Percentiles rank a stretch among this genome's conserved stretches.
phyloP scores from a whole-genome alignment of 1,140 invertebrate species.

The Ceratitis capitata region DNA sequence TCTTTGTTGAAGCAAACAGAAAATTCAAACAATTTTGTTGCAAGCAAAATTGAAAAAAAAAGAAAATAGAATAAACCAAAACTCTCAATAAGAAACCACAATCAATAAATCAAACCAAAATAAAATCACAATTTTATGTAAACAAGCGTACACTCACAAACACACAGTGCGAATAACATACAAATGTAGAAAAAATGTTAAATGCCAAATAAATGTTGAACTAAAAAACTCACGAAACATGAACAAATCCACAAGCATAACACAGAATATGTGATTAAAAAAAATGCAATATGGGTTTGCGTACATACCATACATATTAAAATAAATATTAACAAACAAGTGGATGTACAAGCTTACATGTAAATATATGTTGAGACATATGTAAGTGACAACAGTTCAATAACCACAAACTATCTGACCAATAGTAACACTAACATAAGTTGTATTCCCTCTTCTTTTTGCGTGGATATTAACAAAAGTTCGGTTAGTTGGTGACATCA shows the following conservation, averaged over 20 bases:
- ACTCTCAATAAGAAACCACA: neutral
- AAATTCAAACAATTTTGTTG: neutral
- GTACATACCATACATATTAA: neutral
- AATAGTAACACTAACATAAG: neutral
- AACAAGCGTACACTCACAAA: neutral
- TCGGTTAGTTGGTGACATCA: too few species aligned
- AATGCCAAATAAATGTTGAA: neutral
- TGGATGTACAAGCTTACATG: neutral
- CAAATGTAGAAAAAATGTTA: neutral
- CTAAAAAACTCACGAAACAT: neutral
- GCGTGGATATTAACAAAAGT: neutral
- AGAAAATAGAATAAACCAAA: neutral
- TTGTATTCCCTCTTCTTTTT: neutral
- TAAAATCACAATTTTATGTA: neutral
- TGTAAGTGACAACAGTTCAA: neutral
- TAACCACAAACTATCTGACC: neutral
- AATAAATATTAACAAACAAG: neutral
- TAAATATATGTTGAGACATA: too few species aligned
- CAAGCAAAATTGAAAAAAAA: neutral
- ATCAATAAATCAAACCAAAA: slow-evolving; percentile 18
- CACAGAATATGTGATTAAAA: neutral
- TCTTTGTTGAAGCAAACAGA: neutral
- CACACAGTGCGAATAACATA: neutral
- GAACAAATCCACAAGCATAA: neutral
- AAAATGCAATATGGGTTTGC: neutral